Base-by-base conservation (phyloP, 2,797 vertebrate species). In the Tokudaia tokunoshimensis region DNA sequence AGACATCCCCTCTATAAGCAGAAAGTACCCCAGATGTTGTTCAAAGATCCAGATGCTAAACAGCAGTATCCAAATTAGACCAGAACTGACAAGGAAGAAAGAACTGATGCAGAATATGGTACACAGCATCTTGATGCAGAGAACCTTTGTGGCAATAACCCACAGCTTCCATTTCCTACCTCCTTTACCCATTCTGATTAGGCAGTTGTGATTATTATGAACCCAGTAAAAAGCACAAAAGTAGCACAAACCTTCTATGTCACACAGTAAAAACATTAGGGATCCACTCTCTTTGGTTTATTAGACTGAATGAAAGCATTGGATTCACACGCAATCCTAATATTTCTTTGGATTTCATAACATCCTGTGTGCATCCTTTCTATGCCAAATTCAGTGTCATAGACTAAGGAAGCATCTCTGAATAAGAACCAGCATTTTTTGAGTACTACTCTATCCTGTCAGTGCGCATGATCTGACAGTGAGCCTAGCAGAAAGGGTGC, bases 201-300 rank as follows among this genome's bases (percentile, higher is more conserved):
- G 13, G 55, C 20, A 55, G 41, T 22, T 37, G 12, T 29, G 20
- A 14, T 41, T 47, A 65, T 31, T 41, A 55, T 5, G 34, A 52
- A 9, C 67, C 63, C 26, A 6, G 19, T 26, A 10, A 80, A 19
- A 80, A 63, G 37, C 7, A 89, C 15, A 20, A 89, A 65, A 65
- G 20, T 6, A 29, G 3, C 6, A 20, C 5, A 34, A 31, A 31
- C 44, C 8, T 2, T 9, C 17, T n/a, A 6, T 1, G 2, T 11
- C 52, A 47, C 55, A 11, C 6, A 4, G 1, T 34, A 24, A 4
- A 63, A 20, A 13, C 1, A 61, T n/a, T 14, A 61, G 22, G 44
- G 10, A 81, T 20, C n/a, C 75, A 3, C 82, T 76, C 29, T n/a
- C 17, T 6, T 29, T 52, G 19, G 17, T 24, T 92, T 57, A 55